Evolutionary conservation across 2,888 invertebrate species (phyloP), one percentile per base, ranked within the genome.

Genomic region (Amorpha juglandis): DNA sequence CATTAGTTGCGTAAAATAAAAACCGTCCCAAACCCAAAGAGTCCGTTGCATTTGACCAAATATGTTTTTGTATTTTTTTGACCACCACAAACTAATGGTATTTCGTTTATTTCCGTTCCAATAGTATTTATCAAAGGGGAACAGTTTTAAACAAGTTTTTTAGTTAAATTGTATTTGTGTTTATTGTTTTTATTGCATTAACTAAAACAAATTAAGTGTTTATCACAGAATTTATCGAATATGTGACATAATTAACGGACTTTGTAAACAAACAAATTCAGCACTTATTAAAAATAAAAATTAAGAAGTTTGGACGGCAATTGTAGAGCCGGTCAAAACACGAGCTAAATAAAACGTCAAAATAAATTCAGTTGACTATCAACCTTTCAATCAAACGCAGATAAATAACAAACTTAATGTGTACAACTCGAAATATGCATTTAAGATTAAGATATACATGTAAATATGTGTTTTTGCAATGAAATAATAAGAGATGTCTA

Each of bases 381-480:
- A n/a, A 16, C n/a, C 9, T 19, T 55, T 55, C 16, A 16, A 55
- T 55, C 16, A 55, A 8, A 55, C 9, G 52, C 52, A 52, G 38
- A 55, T 50, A 50, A 50, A 50, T 38, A 55, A 55, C 9, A 35
- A 55, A 38, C 35, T 55, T 55, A 55, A 55, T 55, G 55, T 53
- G 35, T 33, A 55, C 14, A 12, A 45, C 35, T 35, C 55, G 16
- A 35, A 55, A 35, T 38, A 35, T 35, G 16, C 16, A 16, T 58
- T 58, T 42, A 19, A 50, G 58, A 58, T 42, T 19, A 58, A 38
- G n/a, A 55, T 35, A 55, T 9, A 27, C 27, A 33, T 27, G 21
- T 27, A 52, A 38, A 16, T 42, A 35, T 11, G 11, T 55, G 16
- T 35, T 35, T 19, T 19, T 42, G 42, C 38, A 38, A 21, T 58